phyloP scores from a whole-genome alignment of 30 jellyfish, hydroid and myxozoan genomes.

The Calvadosia cruxmelitensis region DNA sequence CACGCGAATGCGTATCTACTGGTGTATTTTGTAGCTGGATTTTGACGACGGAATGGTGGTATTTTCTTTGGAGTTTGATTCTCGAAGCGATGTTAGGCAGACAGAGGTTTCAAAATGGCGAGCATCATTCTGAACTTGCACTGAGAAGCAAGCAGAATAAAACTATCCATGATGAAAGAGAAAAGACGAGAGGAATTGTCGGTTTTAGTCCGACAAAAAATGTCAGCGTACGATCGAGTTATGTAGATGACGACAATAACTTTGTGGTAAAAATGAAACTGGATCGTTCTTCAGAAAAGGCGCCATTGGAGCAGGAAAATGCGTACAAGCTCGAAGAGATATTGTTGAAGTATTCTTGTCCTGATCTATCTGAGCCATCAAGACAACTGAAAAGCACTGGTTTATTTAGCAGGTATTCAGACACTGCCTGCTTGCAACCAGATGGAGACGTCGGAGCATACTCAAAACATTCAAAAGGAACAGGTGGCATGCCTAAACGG shows the following conservation, averaged over 20 bases:
- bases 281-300: not conserved
- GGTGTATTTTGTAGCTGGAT: too few species aligned
- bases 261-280: not conserved
- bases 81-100: too few species aligned
- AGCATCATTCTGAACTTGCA: not conserved
- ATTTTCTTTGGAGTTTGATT: too few species aligned
- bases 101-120: slow-evolving; percentile 1
- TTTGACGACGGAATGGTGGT: too few species aligned
- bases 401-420: too few species aligned
- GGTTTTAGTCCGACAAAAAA: too few species aligned
- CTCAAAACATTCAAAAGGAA: not conserved
- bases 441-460: not conserved
- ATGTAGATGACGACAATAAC: not conserved
- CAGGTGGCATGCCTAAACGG: not conserved
- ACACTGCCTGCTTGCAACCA: too few species aligned
- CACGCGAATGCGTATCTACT: too few species aligned
- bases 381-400: too few species aligned
- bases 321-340: not conserved
- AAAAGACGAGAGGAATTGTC: not conserved
- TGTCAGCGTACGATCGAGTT: not conserved
- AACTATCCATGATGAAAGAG: not conserved
- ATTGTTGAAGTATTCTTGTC: not conserved
- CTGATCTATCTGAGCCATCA: not conserved
- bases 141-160: not conserved
- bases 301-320: not conserved